Conservation (phyloP, 1,140 invertebrate genomes). For the Cepaea nemoralis region DNA sequence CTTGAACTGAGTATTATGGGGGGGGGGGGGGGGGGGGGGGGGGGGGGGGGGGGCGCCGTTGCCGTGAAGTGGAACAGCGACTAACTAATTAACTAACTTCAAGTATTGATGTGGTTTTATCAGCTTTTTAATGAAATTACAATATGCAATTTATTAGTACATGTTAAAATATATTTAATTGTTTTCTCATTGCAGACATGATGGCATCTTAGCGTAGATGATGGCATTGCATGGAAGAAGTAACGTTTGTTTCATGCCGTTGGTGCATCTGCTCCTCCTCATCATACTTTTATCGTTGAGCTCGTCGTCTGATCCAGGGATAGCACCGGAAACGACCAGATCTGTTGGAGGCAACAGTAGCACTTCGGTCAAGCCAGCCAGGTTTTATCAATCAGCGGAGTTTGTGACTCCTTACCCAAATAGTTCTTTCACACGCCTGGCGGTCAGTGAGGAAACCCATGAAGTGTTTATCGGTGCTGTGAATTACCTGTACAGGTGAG, state of each 20-base stretch:
- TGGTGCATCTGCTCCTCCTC: not conserved
- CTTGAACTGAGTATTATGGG: too few relatives aligned
- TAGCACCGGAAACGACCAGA: not conserved
- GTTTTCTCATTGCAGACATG: not conserved
- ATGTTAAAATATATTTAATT: too few relatives aligned
- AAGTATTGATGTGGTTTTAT: too few relatives aligned
- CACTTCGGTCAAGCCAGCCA: not conserved
- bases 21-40: too few relatives aligned
- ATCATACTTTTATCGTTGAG: not conserved
- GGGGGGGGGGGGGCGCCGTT: too few relatives aligned
- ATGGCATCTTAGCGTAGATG: not conserved
- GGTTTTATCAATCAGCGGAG: constrained; percentile 1
- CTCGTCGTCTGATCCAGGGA: not conserved
- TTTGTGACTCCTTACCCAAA: constrained; percentile 39
- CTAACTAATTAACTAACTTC: too few relatives aligned
- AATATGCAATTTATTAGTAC: too few relatives aligned
- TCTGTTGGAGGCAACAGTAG: not conserved
- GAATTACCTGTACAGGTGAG: constrained; percentile 88
- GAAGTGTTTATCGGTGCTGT: constrained; percentile 93
- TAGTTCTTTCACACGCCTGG: constrained; percentile 80
- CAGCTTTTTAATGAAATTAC: too few relatives aligned
- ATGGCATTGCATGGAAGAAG: not conserved
- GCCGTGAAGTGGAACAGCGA: too few relatives aligned
- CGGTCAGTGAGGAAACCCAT: constrained; percentile 91
- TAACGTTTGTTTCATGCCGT: not conserved